phyloP scores from a whole-genome alignment of 2,797 vertebrate species.

The Allobates femoralis region DNA sequence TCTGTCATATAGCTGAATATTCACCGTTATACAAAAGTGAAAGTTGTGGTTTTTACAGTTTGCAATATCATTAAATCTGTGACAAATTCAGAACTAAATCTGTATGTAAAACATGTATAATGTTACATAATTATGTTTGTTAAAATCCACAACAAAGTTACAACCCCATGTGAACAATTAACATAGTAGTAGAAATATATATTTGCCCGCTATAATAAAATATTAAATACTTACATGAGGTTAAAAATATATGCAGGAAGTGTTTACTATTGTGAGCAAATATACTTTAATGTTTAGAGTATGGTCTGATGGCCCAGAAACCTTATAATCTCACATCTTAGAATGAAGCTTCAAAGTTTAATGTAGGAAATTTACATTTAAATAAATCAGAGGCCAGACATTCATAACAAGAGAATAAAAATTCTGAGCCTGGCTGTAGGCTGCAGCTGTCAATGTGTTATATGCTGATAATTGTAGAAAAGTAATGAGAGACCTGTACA shows the following conservation, averaged over 20 bases:
- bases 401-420: conserved; percentile 45
- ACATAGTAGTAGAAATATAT: background rate
- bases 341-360: conserved; percentile 32
- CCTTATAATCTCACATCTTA: conserved; percentile 1
- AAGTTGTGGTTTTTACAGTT: background rate
- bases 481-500: conserved; percentile 56
- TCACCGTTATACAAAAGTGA: background rate
- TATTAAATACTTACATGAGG: background rate
- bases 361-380: conserved; percentile 47
- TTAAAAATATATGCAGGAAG: background rate
- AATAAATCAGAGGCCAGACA: conserved; percentile 49
- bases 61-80: background rate
- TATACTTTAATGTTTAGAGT: background rate
- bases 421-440: conserved; percentile 32
- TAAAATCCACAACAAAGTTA: too few species aligned
- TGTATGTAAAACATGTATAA: too few species aligned
- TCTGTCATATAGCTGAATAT: background rate
- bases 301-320: background rate
- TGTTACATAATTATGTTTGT: too few species aligned
- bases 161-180: too few species aligned
- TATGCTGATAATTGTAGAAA: conserved; percentile 56
- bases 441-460: conserved; percentile 57
- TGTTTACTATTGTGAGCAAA: too few species aligned
- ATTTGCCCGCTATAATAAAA: background rate
- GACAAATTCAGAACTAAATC: too few species aligned